These are phyloP conservation scores for Babylonia areolata DNA, from an alignment of 1,140 invertebrate genomes.

Conservation along the genomic window DNA sequence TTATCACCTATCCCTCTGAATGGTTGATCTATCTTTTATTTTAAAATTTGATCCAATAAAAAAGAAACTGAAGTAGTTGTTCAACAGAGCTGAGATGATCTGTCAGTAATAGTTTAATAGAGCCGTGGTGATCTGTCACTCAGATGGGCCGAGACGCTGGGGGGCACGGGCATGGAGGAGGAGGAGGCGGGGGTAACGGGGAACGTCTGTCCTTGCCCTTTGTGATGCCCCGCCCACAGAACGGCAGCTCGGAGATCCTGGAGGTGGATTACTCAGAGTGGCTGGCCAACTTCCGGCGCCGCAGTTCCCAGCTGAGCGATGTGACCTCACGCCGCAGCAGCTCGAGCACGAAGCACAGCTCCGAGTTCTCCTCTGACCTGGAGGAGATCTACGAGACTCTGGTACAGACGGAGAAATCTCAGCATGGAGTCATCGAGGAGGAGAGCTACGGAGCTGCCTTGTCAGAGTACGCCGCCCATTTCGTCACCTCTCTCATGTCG, in stretches of 20 bases:
- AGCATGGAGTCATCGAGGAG: constrained; percentile 71
- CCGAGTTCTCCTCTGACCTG: constrained; percentile 71
- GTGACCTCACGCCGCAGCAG: constrained; percentile 65
- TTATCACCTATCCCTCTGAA: too few relatives aligned
- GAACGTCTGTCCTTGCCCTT: constrained; percentile 17
- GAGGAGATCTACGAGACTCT: constrained; percentile 60
- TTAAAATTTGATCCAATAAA: too few relatives aligned
- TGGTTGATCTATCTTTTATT: too few relatives aligned
- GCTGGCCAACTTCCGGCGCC: constrained; percentile 61
- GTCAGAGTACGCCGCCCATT: constrained; percentile 60
- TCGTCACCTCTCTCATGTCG: constrained; percentile 54
- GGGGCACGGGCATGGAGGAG: background rate
- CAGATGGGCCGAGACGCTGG: background rate
- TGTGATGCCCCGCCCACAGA: constrained; percentile 24
- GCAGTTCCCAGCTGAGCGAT: constrained; percentile 70
- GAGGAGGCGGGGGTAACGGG: constrained; percentile 11
- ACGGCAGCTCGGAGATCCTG: constrained; percentile 56
- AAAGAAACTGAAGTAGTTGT: too few relatives aligned
- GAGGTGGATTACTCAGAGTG: constrained; percentile 67
- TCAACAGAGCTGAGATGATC: too few relatives aligned
- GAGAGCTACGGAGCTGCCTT: constrained; percentile 43
- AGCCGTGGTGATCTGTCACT: too few relatives aligned
- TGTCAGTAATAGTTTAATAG: too few relatives aligned
- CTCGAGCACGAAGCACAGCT: constrained; percentile 67
- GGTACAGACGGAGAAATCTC: constrained; percentile 43